These are phyloP conservation scores for Catostomus latipinnis DNA, from an alignment of 2,797 vertebrate genomes.

Conservation along the genomic window DNA sequence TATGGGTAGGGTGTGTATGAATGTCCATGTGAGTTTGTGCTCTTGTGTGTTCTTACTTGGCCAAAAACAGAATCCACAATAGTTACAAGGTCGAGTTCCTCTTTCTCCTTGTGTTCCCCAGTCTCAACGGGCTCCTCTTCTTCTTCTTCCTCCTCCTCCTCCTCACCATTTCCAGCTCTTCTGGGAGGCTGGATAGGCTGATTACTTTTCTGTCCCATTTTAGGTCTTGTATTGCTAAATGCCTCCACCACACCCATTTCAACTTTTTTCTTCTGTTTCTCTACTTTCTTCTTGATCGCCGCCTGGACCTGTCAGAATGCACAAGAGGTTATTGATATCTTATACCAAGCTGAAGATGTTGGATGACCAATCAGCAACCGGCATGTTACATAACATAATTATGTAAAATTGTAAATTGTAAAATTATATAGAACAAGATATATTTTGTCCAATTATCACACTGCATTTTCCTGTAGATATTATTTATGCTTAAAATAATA, in stretches of 20 bases:
- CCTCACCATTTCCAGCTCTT: conserved; percentile 49
- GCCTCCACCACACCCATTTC: conserved; percentile 52
- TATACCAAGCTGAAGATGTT: not conserved
- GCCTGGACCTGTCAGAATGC: conserved; percentile 74
- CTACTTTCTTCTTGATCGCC: conserved; percentile 78
- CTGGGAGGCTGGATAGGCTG: conserved; percentile 23
- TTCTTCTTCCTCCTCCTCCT: conserved; percentile 6
- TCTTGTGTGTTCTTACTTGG: conserved; percentile 70
- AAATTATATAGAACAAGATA: too few species aligned
- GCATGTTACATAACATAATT: too few species aligned
- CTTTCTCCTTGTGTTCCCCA: conserved; percentile 67
- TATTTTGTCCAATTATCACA: too few species aligned
- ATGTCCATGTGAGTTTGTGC: not conserved
- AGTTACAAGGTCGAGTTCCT: conserved; percentile 69
- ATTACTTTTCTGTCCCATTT: conserved; percentile 47
- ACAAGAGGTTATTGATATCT: not conserved
- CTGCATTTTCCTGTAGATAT: too few species aligned
- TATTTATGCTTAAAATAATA: too few species aligned
- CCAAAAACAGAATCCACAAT: conserved; percentile 79
- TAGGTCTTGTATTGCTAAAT: conserved; percentile 38
- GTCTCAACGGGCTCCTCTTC: conserved; percentile 53
- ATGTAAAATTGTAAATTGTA: too few species aligned
- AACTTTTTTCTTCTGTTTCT: conserved; percentile 72
- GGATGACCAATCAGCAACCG: not conserved
- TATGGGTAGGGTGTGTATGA: too few species aligned